phyloP scores from a whole-genome alignment of 2,888 invertebrate species.

The Himalopsyche japonica region DNA sequence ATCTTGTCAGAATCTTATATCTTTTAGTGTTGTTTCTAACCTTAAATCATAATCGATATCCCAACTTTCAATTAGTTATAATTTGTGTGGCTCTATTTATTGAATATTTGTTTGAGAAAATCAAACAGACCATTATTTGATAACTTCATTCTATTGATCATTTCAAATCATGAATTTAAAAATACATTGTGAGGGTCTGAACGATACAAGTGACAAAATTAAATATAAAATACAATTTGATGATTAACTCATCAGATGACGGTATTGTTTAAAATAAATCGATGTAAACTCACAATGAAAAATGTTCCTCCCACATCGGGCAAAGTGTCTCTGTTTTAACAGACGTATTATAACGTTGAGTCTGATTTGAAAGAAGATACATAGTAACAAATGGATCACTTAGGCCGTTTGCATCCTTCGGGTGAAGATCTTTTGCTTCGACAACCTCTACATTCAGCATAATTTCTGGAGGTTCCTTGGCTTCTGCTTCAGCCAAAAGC shows the following conservation, averaged over 20 bases:
- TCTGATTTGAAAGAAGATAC: conserved; percentile 75
- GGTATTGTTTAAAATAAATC: neutral
- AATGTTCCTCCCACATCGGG: conserved; percentile 97
- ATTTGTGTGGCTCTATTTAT: too few species aligned
- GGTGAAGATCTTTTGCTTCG: conserved; percentile 81
- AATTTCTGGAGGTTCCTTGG: conserved; percentile 82
- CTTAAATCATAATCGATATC: too few species aligned
- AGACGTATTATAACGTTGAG: conserved; percentile 84
- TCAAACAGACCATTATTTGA: too few species aligned
- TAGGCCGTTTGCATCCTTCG: conserved; percentile 89
- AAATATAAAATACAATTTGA: too few species aligned
- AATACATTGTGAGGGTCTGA: too few species aligned
- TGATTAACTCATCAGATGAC: neutral
- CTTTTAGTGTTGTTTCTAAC: too few species aligned
- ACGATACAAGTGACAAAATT: too few species aligned
- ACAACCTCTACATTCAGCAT: conserved; percentile 84
- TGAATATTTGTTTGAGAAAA: too few species aligned
- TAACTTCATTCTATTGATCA: too few species aligned
- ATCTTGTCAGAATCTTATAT: too few species aligned
- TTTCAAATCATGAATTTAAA: too few species aligned
- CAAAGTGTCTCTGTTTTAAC: conserved; percentile 88
- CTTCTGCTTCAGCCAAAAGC: conserved; percentile 70
- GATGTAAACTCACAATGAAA: conserved; percentile 78
- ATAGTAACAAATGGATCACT: conserved; percentile 98
- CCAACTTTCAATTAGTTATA: too few species aligned